Evolutionary conservation across 2,797 vertebrate species (phyloP), one percentile per base, ranked within the genome.

Genomic region (Girardinus metallicus): DNA sequence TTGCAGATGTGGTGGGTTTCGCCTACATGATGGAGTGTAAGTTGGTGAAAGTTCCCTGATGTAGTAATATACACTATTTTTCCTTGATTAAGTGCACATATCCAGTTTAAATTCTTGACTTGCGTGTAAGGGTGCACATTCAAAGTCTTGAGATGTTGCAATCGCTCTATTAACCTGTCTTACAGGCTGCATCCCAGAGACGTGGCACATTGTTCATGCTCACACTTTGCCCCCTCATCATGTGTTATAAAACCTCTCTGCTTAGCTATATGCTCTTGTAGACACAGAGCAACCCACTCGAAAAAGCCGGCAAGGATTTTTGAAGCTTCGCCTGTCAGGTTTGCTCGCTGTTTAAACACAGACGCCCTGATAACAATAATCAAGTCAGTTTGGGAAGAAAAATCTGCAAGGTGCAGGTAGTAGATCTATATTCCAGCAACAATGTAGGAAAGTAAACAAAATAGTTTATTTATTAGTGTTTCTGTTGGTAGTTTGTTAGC

Each of bases 31-130:
- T 82, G 86, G 86, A 87, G 86, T 83, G 85, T 86, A 80, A 66
- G 7, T 83, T 51, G 76, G 74, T 83, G 78, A 88, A 85, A 84
- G 85, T 87, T 93, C 92, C 94, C 92, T 93, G 91, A 92, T 93
- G 91, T 86, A 83, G 75, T 86, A 21, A 73, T 55, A 80, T 68
- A 87, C 79, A 78, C 79, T 6, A 77, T 85, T 79, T 88, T 78
- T 77, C 76, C 68, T 72, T 43, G 41, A 73, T 80, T 3, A 79
- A 86, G 76, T 36, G 85, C 53, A 71, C 21, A 77, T 51, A 46
- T 88, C 85, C 81, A 76, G 68, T 71, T 87, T 47, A 49, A 72
- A 34, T 72, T 74, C 66, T 80, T 74, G 18, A 12, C 81, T 71
- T 31, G 74, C 78, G 85, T 39, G 57, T 78, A 18, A 62, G 34